Conservation (phyloP, 2,113 vertebrate species). For the Ifrita kowaldi region DNA sequence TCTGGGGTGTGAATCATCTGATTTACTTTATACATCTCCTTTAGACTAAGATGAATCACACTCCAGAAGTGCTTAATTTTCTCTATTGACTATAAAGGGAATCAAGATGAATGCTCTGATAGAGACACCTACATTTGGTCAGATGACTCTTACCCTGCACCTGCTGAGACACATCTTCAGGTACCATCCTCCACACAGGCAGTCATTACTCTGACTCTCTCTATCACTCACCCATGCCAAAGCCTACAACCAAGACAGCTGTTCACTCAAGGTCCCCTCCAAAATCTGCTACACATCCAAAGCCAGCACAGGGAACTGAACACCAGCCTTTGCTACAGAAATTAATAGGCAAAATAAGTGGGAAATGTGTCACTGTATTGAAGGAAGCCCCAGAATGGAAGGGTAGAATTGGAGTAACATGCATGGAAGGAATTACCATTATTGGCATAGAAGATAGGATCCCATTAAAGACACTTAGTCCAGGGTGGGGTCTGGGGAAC, state of each 20-base stretch:
- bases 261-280: background rate
- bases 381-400: background rate
- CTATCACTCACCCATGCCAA: background rate
- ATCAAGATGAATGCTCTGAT: constrained; percentile 34
- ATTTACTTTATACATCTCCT: constrained; percentile 17
- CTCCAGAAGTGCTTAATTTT: constrained; percentile 18
- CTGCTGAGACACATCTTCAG: background rate
- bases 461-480: background rate
- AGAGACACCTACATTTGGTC: background rate
- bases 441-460: background rate
- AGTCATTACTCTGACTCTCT: background rate
- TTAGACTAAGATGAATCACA: constrained; percentile 46
- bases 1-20: constrained; percentile 53
- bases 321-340: background rate
- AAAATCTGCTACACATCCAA: background rate
- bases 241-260: background rate
- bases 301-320: background rate
- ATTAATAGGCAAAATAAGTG: background rate
- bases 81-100: constrained; percentile 18
- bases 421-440: background rate
- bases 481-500: too few species aligned
- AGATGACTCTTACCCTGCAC: background rate
- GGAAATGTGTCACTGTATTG: background rate
- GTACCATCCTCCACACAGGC: background rate
- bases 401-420: background rate